These are phyloP conservation scores for Diachasmimorpha longicaudata DNA, from an alignment of 1,140 invertebrate genomes.

Conservation along the genomic window DNA sequence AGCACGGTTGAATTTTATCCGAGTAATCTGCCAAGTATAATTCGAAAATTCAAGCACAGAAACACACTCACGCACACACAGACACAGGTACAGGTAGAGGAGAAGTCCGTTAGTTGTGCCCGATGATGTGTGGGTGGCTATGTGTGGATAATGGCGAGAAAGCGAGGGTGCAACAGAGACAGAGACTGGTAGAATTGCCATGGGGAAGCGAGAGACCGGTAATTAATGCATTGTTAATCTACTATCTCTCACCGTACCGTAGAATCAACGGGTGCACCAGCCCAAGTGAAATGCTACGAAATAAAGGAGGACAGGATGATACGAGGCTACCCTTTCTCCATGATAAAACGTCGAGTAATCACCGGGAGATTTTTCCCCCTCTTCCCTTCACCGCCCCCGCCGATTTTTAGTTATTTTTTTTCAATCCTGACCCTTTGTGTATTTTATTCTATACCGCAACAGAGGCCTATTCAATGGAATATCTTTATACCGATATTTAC, in stretches of 20 bases:
- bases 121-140: not conserved
- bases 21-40: conserved; percentile 51
- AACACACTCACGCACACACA: conserved; percentile 13
- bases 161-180: conserved; percentile 16
- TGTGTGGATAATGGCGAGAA: not conserved
- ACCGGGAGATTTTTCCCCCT: conserved; percentile 7
- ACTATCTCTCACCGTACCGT: conserved; percentile 39
- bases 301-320: conserved; percentile 12
- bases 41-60: conserved; percentile 44
- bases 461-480: not conserved
- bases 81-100: too few relatives aligned
- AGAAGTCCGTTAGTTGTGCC: not conserved
- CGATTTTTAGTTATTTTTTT: conserved; percentile 1
- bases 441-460: not conserved
- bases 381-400: not conserved
- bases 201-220: conserved; percentile 29
- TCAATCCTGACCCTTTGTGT: not conserved
- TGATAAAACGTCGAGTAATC: conserved; percentile 29
- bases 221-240: conserved; percentile 57
- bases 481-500: not conserved
- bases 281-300: conserved; percentile 20
- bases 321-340: not conserved
- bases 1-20: conserved; percentile 52
- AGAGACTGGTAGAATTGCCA: conserved; percentile 16
- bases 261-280: not conserved